Evolutionary conservation across 2,797 vertebrate genomes (phyloP).

Genomic region (Melopsittacus undulatus): DNA sequence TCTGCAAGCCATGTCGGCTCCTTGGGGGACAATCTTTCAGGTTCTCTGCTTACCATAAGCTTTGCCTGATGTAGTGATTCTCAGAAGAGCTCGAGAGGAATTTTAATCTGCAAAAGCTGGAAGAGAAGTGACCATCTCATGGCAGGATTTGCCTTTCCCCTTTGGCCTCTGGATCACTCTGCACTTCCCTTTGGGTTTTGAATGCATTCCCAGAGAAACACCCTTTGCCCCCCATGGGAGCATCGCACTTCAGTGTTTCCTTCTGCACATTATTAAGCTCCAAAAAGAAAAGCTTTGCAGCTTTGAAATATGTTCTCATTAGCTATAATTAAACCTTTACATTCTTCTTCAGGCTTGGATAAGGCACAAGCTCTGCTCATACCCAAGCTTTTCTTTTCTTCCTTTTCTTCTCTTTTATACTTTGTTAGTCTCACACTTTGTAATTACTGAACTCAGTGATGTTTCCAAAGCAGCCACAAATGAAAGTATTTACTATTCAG

Average conservation of each 20-base stretch:
- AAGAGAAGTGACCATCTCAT: not conserved
- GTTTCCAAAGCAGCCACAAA: conserved; percentile 43
- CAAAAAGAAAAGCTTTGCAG: conserved; percentile 36
- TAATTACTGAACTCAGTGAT: conserved; percentile 31
- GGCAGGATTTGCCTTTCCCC: not conserved
- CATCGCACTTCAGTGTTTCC: not conserved
- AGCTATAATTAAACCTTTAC: conserved; percentile 71
- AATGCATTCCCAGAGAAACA: conserved; percentile 12
- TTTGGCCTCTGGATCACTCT: not conserved
- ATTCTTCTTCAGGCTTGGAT: conserved; percentile 63
- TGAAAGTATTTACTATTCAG: conserved; percentile 55
- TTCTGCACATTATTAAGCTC: conserved; percentile 47
- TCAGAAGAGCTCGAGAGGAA: not conserved
- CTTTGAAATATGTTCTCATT: conserved; percentile 64
- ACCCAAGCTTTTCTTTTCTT: not conserved
- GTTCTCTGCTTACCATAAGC: not conserved
- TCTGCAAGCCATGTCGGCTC: not conserved
- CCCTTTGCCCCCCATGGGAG: not conserved
- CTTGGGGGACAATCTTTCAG: not conserved
- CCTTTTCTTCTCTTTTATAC: not conserved
- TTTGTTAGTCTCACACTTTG: conserved; percentile 17
- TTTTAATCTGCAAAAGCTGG: not conserved
- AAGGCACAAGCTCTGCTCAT: conserved; percentile 4
- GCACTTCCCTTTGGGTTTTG: not conserved
- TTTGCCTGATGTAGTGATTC: not conserved